Base-by-base conservation (phyloP, 2,113 vertebrate species). In the Pollimyrus isidori region DNA sequence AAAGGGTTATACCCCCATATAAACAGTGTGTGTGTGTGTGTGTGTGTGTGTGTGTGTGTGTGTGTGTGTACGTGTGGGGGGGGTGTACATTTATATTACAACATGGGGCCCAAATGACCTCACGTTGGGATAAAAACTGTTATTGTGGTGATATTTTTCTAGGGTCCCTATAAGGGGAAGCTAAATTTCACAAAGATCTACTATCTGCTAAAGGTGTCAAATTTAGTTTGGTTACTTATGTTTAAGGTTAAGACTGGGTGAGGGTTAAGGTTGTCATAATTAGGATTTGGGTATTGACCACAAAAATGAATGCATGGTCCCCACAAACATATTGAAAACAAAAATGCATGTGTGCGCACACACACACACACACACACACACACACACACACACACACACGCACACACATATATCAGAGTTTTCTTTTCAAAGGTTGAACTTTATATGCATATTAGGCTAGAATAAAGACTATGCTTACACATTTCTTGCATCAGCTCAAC, bases 401-500 rank as follows among this genome's bases (percentile, higher is more conserved):
- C 23, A n/a, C 6, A n/a, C 5, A n/a, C 0, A 11, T 3, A 65
- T 11, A 69, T 30, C 9, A 30, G n/a, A 69, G 23, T 80, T 11
- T 42, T 5, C 30, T 52, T 86, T 52, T 48, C 26, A 26, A 86
- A 49, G 84, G 2, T 50, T 26, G 84, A 49, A 86, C 84, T 52
- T 52, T 86, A 50, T 50, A 86, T 86, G 84, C 84, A 86, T 48
- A 86, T 86, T 35, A 52, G 13, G n/a, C 48, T 26, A 26, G 84
- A 10, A 50, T 86, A 86, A 86, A 86, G 84, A 11, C 10, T 15
- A 86, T 50, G 21, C 84, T 86, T 86, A 86, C 84, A 86, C 48
- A 30, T 52, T 86, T 52, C 84, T 86, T 86, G 84, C 84, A 86
- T 86, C 84, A 86, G 84, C 84, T 30, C 48, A 52, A 26, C 23